phyloP scores from a whole-genome alignment of 2,797 vertebrate species.

The Calcarius lapponicus region DNA sequence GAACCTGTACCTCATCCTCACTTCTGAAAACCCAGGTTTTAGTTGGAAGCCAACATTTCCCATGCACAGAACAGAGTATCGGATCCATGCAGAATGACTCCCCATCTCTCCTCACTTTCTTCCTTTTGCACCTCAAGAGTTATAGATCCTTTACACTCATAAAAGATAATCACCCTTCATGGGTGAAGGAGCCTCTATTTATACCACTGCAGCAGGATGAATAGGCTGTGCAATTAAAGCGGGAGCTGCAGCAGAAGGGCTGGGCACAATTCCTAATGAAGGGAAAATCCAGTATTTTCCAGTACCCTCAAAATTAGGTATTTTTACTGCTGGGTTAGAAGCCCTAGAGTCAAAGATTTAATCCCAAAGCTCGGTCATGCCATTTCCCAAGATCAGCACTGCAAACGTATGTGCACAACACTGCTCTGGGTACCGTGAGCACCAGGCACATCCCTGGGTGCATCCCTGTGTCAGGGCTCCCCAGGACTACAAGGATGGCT shows the following conservation, averaged over 20 bases:
- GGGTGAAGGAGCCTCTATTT: conserved; percentile 71
- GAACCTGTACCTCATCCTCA: neutral
- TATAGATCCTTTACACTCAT: conserved; percentile 60
- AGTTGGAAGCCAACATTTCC: neutral
- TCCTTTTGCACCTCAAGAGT: conserved; percentile 59
- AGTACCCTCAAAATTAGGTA: neutral
- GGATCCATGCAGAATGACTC: neutral
- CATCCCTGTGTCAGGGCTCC: neutral
- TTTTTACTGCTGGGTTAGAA: neutral
- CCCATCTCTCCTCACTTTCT: conserved; percentile 39
- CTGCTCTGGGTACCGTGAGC: rapidly evolving
- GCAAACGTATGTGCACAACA: rapidly evolving
- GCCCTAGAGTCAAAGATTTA: neutral
- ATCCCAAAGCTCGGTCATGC: neutral
- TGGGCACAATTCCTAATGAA: neutral
- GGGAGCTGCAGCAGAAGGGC: conserved; percentile 48
- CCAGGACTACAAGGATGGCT: neutral
- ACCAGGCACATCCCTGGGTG: neutral
- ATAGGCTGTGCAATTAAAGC: conserved; percentile 67
- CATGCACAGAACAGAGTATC: neutral
- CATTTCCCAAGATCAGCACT: neutral
- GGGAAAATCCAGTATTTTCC: neutral
- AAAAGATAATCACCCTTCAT: conserved; percentile 77
- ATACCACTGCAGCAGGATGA: conserved; percentile 54
- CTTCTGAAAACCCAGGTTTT: neutral